Conservation (phyloP, 2,888 invertebrate genomes). For the Dasysyrphus albostriatus region DNA sequence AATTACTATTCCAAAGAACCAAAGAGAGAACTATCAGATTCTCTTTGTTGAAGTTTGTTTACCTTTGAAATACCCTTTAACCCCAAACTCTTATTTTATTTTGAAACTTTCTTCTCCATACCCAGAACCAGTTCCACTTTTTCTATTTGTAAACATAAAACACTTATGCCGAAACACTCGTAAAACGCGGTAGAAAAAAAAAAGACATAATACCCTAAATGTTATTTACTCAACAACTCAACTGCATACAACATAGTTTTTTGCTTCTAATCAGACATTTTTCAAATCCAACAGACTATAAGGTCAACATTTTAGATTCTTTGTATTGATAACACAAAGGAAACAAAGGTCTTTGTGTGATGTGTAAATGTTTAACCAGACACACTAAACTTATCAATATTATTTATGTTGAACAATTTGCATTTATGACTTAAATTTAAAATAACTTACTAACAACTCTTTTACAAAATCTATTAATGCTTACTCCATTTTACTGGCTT, state of each 20-base stretch:
- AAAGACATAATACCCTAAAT: neutral
- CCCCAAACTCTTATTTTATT: slow-evolving; percentile 1
- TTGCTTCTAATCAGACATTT: neutral
- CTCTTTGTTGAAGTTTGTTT: slow-evolving; percentile 23
- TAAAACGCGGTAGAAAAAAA: slow-evolving; percentile 7
- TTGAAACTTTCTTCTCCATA: neutral
- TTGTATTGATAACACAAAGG: slow-evolving; percentile 15
- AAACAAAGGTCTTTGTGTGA: slow-evolving; percentile 26
- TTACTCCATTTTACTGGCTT: slow-evolving; percentile 18
- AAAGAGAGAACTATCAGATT: slow-evolving; percentile 1
- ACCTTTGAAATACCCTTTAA: neutral
- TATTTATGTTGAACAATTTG: neutral
- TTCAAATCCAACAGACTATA: neutral
- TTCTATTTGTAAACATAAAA: slow-evolving; percentile 56
- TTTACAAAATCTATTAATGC: neutral
- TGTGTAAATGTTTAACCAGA: neutral
- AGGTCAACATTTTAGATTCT: slow-evolving; percentile 22
- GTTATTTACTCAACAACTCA: slow-evolving; percentile 48
- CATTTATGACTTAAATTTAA: neutral
- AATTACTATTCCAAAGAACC: neutral
- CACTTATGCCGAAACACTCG: neutral
- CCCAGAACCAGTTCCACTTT: neutral
- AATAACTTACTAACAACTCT: too few species aligned
- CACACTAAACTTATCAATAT: neutral
- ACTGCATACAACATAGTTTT: slow-evolving; percentile 1